These are phyloP conservation scores for Drosophila mojavensis DNA, from an alignment of 1,140 invertebrate genomes.

Conservation along the genomic window DNA sequence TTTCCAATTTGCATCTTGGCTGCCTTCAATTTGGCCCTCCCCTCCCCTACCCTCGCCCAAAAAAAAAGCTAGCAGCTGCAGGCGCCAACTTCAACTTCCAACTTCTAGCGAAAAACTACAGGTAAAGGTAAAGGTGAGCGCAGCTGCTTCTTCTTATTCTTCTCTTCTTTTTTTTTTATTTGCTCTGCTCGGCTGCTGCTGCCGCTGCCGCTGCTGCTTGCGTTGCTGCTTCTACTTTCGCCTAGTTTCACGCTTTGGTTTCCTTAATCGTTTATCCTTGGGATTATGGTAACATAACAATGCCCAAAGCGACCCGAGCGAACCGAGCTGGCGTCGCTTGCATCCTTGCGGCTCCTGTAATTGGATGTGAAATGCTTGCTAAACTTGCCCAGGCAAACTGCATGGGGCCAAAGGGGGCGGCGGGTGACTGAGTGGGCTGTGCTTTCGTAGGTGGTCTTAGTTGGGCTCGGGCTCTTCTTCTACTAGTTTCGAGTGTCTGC, in stretches of 20 bases:
- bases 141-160: background rate
- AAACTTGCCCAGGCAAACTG: constrained; percentile 33
- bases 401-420: background rate
- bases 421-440: too few species aligned
- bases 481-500: constrained; percentile 35
- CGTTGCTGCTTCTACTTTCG: constrained; percentile 27
- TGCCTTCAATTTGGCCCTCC: constrained; percentile 49
- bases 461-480: background rate
- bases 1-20: constrained; percentile 65
- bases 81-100: constrained; percentile 61
- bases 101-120: constrained; percentile 31
- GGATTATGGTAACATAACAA: constrained; percentile 68
- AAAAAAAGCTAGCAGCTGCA: constrained; percentile 50
- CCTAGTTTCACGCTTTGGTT: constrained; percentile 72
- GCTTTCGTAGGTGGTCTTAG: background rate
- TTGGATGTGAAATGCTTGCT: constrained; percentile 60
- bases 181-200: background rate
- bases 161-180: background rate
- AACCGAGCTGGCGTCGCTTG: constrained; percentile 45
- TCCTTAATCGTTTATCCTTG: constrained; percentile 70
- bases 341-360: constrained; percentile 52
- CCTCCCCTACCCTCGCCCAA: too few species aligned
- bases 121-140: constrained; percentile 16
- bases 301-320: constrained; percentile 62
- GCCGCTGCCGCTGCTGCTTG: background rate